phyloP scores from a whole-genome alignment of 2,888 invertebrate genomes.

The Axea sp. region DNA sequence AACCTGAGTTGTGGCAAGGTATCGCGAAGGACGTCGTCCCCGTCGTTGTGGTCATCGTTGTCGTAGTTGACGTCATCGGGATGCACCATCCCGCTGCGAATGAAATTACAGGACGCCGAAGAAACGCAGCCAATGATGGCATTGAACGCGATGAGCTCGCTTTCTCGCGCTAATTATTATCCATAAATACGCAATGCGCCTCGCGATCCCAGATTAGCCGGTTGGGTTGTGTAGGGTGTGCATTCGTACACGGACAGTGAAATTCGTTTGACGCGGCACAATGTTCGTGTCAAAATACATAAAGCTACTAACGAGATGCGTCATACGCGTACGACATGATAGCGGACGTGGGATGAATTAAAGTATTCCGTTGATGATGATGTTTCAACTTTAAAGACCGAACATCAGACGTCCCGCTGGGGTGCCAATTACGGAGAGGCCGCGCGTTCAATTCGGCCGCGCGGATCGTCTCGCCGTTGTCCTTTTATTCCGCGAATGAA shows the following conservation, averaged over 20 bases:
- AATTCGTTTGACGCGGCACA: conserved; percentile 55
- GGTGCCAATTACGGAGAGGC: conserved; percentile 54
- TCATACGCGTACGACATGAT: conserved; percentile 51
- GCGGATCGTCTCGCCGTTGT: background rate
- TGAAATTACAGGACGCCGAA: conserved; percentile 71
- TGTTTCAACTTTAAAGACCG: conserved; percentile 58
- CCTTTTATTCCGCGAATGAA: conserved; percentile 43
- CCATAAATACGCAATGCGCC: conserved; percentile 68
- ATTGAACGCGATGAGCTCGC: conserved; percentile 70
- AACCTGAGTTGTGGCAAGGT: conserved; percentile 46
- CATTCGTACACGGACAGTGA: conserved; percentile 25
- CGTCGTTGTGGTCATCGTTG: conserved; percentile 51
- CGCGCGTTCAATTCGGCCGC: conserved; percentile 30
- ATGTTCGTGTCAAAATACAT: conserved; percentile 58
- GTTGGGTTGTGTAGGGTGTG: conserved; percentile 15
- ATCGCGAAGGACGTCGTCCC: conserved; percentile 66
- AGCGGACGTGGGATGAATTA: conserved; percentile 54
- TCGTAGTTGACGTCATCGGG: conserved; percentile 66
- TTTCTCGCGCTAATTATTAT: conserved; percentile 68
- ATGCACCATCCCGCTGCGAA: conserved; percentile 66
- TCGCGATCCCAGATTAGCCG: conserved; percentile 55
- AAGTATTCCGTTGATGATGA: conserved; percentile 61
- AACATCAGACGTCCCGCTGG: conserved; percentile 47
- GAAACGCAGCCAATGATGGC: conserved; percentile 66
- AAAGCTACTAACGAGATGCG: conserved; percentile 58